Conservation (phyloP, 30 jellyfish, hydroid and myxozoan genomes). For the Turritopsis dohrnii region DNA sequence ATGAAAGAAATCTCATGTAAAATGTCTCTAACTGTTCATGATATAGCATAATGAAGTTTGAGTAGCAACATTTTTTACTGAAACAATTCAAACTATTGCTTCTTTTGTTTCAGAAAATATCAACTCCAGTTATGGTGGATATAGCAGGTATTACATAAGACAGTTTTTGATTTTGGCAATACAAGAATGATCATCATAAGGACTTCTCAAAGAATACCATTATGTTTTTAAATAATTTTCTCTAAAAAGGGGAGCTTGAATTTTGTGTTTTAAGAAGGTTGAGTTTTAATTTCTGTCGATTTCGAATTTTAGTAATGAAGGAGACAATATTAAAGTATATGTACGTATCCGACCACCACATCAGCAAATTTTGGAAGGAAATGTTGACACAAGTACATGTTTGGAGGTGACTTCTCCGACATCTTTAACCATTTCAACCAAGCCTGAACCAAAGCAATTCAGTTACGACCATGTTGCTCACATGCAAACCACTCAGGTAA, state of each 20-base stretch:
- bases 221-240: too few species aligned
- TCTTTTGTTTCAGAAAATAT: not conserved
- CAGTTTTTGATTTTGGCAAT: not conserved
- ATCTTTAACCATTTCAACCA: conserved; percentile 69
- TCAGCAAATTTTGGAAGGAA: conserved; percentile 56
- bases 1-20: too few species aligned
- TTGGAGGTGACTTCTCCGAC: conserved; percentile 73
- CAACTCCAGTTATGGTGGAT: conserved; percentile 13
- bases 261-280: too few species aligned
- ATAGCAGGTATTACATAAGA: not conserved
- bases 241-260: too few species aligned
- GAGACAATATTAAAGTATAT: conserved; percentile 87
- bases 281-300: not conserved
- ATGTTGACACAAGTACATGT: conserved; percentile 75
- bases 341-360: conserved; percentile 93
- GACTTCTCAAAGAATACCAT: too few species aligned
- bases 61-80: not conserved
- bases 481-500: conserved; percentile 92
- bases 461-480: conserved; percentile 95
- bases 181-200: not conserved
- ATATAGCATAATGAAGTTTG: too few species aligned
- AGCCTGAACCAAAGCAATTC: conserved; percentile 92
- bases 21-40: too few species aligned
- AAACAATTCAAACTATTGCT: not conserved
- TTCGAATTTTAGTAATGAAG: conserved; percentile 49